A percentile compares a stretch with the other conserved stretches of the same genome.
Conservation (phyloP, 2,888 invertebrate species). For the Ophraella communa region DNA sequence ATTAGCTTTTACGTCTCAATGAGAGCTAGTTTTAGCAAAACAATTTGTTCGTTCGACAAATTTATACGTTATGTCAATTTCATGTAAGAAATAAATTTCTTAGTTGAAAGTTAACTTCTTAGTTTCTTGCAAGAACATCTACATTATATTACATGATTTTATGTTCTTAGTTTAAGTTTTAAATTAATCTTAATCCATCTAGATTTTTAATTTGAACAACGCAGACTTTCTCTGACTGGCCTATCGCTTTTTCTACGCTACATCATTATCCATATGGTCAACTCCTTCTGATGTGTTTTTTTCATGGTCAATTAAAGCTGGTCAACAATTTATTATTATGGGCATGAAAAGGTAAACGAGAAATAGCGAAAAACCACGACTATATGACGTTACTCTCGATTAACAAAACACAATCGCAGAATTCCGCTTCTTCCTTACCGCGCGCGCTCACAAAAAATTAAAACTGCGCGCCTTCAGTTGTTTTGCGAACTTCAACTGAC, state of each 20-base stretch:
- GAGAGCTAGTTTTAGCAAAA: too few relatives aligned
- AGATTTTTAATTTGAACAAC: background rate
- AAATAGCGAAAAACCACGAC: constrained; percentile 32
- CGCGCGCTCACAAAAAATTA: constrained; percentile 31
- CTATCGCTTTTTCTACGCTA: background rate
- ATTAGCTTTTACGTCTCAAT: too few relatives aligned
- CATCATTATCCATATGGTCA: constrained; percentile 19
- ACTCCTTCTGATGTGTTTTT: constrained; percentile 28
- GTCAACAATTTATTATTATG: constrained; percentile 35
- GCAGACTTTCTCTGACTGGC: background rate
- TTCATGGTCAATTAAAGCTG: constrained; percentile 41
- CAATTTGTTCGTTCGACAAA: too few relatives aligned
- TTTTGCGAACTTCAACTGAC: constrained; percentile 32
- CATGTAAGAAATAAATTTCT: too few relatives aligned
- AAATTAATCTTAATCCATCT: too few relatives aligned
- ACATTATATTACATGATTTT: too few relatives aligned
- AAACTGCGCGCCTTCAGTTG: constrained; percentile 33
- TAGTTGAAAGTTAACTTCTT: too few relatives aligned
- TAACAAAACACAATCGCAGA: constrained; percentile 14
- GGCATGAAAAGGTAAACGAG: constrained; percentile 33
- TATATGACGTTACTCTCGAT: constrained; percentile 26
- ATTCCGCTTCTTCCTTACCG: constrained; percentile 23
- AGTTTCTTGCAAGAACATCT: too few relatives aligned
- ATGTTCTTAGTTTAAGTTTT: too few relatives aligned
- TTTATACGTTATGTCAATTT: too few relatives aligned